Evolutionary conservation across 2,888 invertebrate species (phyloP), one percentile per base, ranked within the genome.

Genomic region (Onchidella celtica): DNA sequence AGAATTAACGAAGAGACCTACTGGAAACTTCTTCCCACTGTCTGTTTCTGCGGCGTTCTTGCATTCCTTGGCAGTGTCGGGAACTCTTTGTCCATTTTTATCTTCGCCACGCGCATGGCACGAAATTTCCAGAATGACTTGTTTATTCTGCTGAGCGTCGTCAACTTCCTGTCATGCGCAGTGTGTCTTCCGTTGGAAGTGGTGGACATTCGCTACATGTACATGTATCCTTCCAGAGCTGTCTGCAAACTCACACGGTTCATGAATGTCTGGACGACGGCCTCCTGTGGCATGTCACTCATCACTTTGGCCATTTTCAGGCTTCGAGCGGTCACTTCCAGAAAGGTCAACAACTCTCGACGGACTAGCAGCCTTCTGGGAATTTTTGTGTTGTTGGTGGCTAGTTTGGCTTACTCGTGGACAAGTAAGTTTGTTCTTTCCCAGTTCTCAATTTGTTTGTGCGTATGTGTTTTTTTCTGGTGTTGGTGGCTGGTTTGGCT

Each of bases 101-200:
- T 78, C 38, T 78, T 78, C 70, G 3, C 38, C 27, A 9, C 61
- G 34, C 69, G 61, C 9, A 78, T 78, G 78, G 36, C 9, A 17
- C 34, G 32, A 14, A 70, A 69, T 27, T 36, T 70, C 34, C 70
- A 70, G 63, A 78, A 78, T 40, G 36, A 70, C 34, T 40, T 78
- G 0, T 78, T 78, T 40, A 61, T 78, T 32, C 32, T 70, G 3
- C 59, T 78, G 21, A 36, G 78, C 70, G 29, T 32, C 1, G 40
- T 40, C 38, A 69, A 69, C 38, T 21, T 78, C 17, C 27, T 78
- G 57, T 68, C 78, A 0, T 78, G 78, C 34, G 78, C 61, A 2
- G 40, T 78, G 27, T 78, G 78, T 34, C 29, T 78, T 0, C 69
- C 78, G 2, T 17, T 47, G 17, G 70, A 78, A 0, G 40, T 78